Conservation (phyloP, 2,797 vertebrate species). For the Hypotaenidia philippensis region DNA sequence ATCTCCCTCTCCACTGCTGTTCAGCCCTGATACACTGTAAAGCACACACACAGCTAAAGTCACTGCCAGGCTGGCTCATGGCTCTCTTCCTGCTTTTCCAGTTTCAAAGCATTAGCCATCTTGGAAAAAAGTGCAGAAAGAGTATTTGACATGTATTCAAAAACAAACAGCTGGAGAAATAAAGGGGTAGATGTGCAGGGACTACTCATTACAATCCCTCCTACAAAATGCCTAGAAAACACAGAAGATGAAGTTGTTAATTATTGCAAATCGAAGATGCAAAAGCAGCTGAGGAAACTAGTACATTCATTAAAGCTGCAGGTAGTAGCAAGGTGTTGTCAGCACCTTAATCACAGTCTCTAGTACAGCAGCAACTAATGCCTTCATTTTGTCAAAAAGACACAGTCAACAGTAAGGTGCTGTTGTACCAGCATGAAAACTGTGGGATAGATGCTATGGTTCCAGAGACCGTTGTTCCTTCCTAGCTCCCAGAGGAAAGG, state of each 20-base stretch:
- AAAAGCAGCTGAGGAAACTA: background rate
- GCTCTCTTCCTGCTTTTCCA: background rate
- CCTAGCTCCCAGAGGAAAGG: background rate
- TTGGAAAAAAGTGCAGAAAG: background rate
- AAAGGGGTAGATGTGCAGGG: background rate
- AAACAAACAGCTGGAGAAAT: background rate
- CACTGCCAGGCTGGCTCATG: background rate
- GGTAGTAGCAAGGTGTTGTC: background rate
- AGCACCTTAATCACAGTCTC: background rate
- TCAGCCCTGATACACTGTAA: background rate
- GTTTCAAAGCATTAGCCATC: background rate
- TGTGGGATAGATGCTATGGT: background rate
- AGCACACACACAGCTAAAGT: background rate
- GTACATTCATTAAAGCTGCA: background rate
- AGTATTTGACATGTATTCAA: background rate
- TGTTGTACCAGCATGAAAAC: background rate
- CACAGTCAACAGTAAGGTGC: background rate
- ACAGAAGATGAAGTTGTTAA: background rate
- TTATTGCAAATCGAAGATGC: background rate
- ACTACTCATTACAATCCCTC: background rate
- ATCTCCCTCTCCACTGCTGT: background rate
- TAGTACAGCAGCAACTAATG: background rate
- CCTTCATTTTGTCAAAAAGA: background rate
- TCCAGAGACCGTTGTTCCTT: background rate
- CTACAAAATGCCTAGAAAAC: background rate